A percentile compares a stretch with the other conserved stretches of the same genome.
These are phyloP conservation scores for Erynnis tages DNA, from an alignment of 2,888 invertebrate genomes.

Conservation along the genomic window DNA sequence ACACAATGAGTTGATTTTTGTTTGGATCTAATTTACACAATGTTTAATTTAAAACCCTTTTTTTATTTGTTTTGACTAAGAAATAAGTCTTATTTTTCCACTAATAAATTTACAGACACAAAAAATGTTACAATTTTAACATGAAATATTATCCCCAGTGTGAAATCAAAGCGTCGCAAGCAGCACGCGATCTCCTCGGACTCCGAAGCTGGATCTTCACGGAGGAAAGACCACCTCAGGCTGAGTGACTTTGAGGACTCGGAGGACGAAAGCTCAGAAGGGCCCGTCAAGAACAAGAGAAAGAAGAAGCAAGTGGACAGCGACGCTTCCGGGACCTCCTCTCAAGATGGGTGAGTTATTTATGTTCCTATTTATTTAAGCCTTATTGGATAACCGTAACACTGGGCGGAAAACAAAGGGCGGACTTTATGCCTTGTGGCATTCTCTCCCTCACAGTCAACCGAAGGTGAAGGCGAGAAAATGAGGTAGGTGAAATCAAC, in stretches of 20 bases:
- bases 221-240: constrained; percentile 44
- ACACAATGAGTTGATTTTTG: too few relatives aligned
- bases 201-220: constrained; percentile 61
- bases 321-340: constrained; percentile 59
- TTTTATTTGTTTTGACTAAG: too few relatives aligned
- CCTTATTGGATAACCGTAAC: too few relatives aligned
- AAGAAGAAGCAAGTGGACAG: constrained; percentile 61
- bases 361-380: too few relatives aligned
- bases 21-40: too few relatives aligned
- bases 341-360: constrained; percentile 49
- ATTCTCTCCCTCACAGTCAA: too few relatives aligned
- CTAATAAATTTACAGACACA: too few relatives aligned
- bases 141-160: constrained; percentile 39
- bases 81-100: too few relatives aligned
- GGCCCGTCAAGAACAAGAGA: constrained; percentile 50
- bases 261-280: constrained; percentile 54
- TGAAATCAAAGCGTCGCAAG: constrained; percentile 65
- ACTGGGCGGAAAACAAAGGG: too few relatives aligned
- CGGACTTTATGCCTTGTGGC: too few relatives aligned
- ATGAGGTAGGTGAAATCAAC: too few relatives aligned
- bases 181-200: constrained; percentile 64
- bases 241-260: constrained; percentile 70
- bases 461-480: too few relatives aligned
- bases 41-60: neutral
- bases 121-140: neutral